Evolutionary conservation across 2,888 invertebrate genomes (phyloP).

Genomic region (Oeneis ivallda): DNA sequence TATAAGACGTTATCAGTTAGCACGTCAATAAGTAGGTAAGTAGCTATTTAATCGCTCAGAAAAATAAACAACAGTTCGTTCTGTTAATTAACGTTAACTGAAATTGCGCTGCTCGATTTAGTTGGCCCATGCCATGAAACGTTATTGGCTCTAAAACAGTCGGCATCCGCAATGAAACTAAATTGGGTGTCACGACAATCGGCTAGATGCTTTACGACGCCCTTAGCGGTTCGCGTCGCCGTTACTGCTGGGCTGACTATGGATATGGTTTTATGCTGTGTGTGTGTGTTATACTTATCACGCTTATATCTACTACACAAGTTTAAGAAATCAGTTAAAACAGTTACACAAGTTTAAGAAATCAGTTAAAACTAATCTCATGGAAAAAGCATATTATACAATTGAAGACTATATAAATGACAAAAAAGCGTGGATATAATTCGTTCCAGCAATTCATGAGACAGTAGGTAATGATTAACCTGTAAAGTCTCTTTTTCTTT

Average conservation of each 20-base stretch:
- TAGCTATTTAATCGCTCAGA: not conserved
- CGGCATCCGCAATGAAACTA: conserved; percentile 14
- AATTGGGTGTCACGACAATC: conserved; percentile 20
- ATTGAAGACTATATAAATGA: too few relatives aligned
- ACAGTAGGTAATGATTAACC: too few relatives aligned
- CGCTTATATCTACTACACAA: not conserved
- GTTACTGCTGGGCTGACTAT: not conserved
- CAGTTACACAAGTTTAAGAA: too few relatives aligned
- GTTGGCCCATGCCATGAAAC: not conserved
- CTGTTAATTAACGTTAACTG: not conserved
- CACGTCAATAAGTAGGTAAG: too few relatives aligned
- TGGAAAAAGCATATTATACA: too few relatives aligned
- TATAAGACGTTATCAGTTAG: too few relatives aligned
- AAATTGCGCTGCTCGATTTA: not conserved
- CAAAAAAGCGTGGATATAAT: too few relatives aligned
- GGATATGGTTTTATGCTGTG: not conserved
- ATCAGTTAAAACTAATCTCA: too few relatives aligned
- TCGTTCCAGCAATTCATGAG: too few relatives aligned
- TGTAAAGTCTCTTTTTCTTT: too few relatives aligned
- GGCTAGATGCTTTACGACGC: conserved; percentile 17
- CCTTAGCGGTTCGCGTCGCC: conserved; percentile 10
- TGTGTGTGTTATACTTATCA: not conserved
- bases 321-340: too few relatives aligned
- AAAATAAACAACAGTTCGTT: not conserved
- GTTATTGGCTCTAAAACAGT: conserved; percentile 30